Evolutionary conservation across 1,140 invertebrate genomes (phyloP).

Genomic region (Matsumurasca onukii): DNA sequence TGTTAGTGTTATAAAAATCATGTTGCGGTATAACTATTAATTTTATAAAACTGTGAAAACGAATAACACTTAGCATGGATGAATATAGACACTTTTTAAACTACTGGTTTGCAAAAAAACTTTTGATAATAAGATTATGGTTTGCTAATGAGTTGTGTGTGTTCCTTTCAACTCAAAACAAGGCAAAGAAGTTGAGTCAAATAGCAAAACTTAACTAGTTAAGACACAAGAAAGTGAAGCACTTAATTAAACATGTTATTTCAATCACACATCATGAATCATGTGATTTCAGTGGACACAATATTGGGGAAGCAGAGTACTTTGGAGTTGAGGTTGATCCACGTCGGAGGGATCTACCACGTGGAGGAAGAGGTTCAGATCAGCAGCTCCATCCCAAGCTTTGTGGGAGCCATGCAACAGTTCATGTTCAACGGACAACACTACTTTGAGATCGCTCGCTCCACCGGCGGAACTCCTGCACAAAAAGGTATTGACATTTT

Average conservation of each 20-base stretch:
- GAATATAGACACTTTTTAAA: no score
- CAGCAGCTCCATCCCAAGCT: conserved; percentile 73
- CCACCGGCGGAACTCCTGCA: conserved; percentile 43
- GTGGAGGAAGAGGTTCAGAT: conserved; percentile 73
- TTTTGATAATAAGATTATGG: no score
- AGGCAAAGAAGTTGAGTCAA: no score
- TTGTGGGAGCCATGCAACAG: conserved; percentile 89
- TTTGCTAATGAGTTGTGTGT: no score
- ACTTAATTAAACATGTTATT: not conserved
- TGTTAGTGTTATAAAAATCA: no score
- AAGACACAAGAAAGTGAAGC: no score
- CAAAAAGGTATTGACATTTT: conserved; percentile 34
- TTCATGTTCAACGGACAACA: conserved; percentile 83
- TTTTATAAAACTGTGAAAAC: no score
- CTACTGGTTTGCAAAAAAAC: no score
- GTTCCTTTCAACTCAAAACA: no score
- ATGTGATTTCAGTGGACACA: conserved; percentile 75
- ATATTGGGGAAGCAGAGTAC: conserved; percentile 72
- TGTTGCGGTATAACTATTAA: no score
- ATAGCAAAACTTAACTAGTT: no score
- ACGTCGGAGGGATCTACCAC: conserved; percentile 75
- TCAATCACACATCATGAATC: not conserved
- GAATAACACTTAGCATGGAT: no score
- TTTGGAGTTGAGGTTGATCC: conserved; percentile 74
- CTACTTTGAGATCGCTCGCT: conserved; percentile 76